These are phyloP conservation scores for Seriola aureovittata DNA, from an alignment of 2,113 vertebrate species.

Conservation along the genomic window DNA sequence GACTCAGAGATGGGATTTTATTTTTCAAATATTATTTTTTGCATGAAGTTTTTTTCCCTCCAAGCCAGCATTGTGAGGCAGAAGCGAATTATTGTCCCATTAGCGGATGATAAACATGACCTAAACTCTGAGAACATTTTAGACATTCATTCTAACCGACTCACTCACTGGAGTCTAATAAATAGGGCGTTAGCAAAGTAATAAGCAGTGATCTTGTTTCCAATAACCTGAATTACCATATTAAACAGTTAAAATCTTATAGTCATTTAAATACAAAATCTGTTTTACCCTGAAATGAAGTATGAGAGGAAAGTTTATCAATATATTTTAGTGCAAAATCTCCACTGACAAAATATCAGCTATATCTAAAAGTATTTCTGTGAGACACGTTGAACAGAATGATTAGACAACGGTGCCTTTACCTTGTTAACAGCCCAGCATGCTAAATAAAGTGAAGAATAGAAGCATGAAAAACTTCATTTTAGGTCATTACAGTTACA, in stretches of 20 bases:
- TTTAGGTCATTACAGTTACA: not conserved
- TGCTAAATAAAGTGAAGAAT: not conserved
- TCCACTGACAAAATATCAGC: too few species aligned
- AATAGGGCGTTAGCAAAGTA: too few species aligned
- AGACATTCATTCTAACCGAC: not conserved
- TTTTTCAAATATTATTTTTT: conserved; percentile 18
- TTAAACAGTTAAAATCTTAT: too few species aligned
- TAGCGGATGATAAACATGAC: not conserved
- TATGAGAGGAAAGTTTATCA: not conserved
- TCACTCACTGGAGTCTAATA: not conserved
- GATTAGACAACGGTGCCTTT: too few species aligned
- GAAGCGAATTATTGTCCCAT: not conserved
- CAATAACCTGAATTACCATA: too few species aligned
- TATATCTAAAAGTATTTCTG: too few species aligned
- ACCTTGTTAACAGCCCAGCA: not conserved
- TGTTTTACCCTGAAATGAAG: too few species aligned
- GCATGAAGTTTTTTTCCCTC: not conserved
- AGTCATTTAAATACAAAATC: too few species aligned
- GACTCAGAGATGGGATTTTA: not conserved
- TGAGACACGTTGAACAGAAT: too few species aligned
- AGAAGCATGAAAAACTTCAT: not conserved
- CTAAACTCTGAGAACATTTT: too few species aligned
- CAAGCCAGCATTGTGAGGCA: not conserved
- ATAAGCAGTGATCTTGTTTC: too few species aligned
- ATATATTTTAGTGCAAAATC: not conserved